Evolutionary conservation across 2,113 vertebrate species (phyloP), one percentile per base, ranked within the genome.

Genomic region (Loxodonta africana): DNA sequence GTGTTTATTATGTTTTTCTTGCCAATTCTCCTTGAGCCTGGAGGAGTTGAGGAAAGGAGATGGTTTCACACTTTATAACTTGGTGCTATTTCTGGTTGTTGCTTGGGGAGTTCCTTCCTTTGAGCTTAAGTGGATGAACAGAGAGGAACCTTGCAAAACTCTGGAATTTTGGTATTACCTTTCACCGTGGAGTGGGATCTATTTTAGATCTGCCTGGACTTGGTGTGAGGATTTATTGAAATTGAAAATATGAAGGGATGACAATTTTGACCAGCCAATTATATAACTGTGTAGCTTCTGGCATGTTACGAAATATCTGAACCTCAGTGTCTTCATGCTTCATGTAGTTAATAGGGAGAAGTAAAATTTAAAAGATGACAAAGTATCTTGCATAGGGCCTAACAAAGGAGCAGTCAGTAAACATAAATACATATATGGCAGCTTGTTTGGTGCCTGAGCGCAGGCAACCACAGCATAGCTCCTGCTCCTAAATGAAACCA

Each of bases 41-140:
- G 63, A 67, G 67, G 73, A 25, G 17, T 8, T 28, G 81, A 84
- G 93, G 81, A 9, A 80, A 84, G 48, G 88, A 94, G 95, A 78
- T 48, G 91, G 88, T 81, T 88, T 97, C 78, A 90, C 93, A 73
- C 83, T 95, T 87, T 80, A n/a, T 96, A 94, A 97, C 83, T 60
- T 33, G 28, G 44, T 96, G 95, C 92, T 97, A 93, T 95, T 97
- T 96, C 96, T 95, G 92, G 96, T 63, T 89, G 51, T 80, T 95
- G 87, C 87, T 89, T 90, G 92, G 85, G 41, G 93, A 96, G 80
- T 91, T 91, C 83, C 91, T 93, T 97, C 96, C 92, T 95, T 23
- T 95, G 87, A 95, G 94, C 94, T 96, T 97, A 97, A 95, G 95
- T 89, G 96, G 96, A 85, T 95, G 78, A 95, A 44, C 73, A 81